A percentile compares a stretch with the other conserved stretches of the same genome.
Conservation (phyloP, 2,113 vertebrate species). For the Rhodinocichla rosea region DNA sequence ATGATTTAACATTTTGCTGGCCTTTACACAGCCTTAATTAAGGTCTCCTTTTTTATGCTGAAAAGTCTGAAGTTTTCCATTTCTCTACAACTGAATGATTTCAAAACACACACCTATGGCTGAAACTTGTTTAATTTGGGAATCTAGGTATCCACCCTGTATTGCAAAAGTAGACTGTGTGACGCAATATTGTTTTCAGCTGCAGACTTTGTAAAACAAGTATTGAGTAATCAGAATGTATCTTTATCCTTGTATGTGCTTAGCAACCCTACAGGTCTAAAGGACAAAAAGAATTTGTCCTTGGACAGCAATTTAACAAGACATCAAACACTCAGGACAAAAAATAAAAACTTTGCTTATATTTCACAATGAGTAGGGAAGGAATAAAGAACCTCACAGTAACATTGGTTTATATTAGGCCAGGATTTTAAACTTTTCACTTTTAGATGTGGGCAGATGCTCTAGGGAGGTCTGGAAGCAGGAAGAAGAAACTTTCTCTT, state of each 20-base stretch:
- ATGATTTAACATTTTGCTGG: background rate
- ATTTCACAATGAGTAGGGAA: background rate
- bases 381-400: background rate
- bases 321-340: background rate
- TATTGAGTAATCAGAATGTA: conserved; percentile 64
- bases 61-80: conserved; percentile 28
- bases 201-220: conserved; percentile 67
- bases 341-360: background rate
- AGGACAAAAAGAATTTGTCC: conserved; percentile 43
- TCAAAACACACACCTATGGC: conserved; percentile 47
- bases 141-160: conserved; percentile 57
- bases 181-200: conserved; percentile 63
- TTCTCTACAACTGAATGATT: conserved; percentile 12
- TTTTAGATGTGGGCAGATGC: background rate
- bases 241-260: conserved; percentile 56
- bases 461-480: background rate
- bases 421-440: background rate
- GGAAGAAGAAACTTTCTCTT: background rate
- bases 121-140: conserved; percentile 59
- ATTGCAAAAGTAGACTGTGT: conserved; percentile 67
- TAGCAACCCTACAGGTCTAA: conserved; percentile 62
- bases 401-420: background rate
- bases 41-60: background rate
- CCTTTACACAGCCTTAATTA: conserved; percentile 12
- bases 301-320: conserved; percentile 54